Evolutionary conservation across 1,140 invertebrate species (phyloP).

Genomic region (Aphis craccivora): DNA sequence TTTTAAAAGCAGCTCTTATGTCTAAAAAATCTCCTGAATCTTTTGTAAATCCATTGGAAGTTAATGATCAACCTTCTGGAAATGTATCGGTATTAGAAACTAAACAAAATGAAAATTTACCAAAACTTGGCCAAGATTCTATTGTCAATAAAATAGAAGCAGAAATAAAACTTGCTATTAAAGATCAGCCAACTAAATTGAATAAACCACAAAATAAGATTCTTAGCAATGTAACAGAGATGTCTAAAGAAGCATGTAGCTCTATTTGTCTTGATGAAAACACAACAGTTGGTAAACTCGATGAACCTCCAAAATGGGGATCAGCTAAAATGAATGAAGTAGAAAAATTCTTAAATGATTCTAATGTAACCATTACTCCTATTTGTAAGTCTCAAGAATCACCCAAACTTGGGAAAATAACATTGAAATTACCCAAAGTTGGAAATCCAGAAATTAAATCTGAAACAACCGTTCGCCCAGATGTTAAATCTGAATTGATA

Average conservation of each 20-base stretch:
- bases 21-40: conserved; percentile 36
- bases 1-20: conserved; percentile 54
- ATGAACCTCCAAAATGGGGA: conserved; percentile 43
- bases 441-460: conserved; percentile 59
- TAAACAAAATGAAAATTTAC: conserved; percentile 14
- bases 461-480: conserved; percentile 51
- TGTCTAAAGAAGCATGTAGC: not conserved
- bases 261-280: conserved; percentile 24
- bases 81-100: not conserved
- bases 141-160: conserved; percentile 51
- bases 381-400: conserved; percentile 54
- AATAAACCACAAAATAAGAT: conserved; percentile 15
- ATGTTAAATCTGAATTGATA: conserved; percentile 44
- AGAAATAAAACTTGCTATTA: conserved; percentile 4
- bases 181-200: not conserved
- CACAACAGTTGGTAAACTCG: not conserved
- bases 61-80: not conserved
- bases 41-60: not conserved
- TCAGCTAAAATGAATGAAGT: conserved; percentile 57
- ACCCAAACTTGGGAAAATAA: conserved; percentile 59
- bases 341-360: conserved; percentile 57
- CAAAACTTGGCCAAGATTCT: conserved; percentile 19
- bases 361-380: conserved; percentile 53
- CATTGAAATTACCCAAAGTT: conserved; percentile 58
- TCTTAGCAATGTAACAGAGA: not conserved